These are phyloP conservation scores for Australoheros scitulus DNA, from an alignment of 2,113 vertebrate genomes.

Conservation along the genomic window DNA sequence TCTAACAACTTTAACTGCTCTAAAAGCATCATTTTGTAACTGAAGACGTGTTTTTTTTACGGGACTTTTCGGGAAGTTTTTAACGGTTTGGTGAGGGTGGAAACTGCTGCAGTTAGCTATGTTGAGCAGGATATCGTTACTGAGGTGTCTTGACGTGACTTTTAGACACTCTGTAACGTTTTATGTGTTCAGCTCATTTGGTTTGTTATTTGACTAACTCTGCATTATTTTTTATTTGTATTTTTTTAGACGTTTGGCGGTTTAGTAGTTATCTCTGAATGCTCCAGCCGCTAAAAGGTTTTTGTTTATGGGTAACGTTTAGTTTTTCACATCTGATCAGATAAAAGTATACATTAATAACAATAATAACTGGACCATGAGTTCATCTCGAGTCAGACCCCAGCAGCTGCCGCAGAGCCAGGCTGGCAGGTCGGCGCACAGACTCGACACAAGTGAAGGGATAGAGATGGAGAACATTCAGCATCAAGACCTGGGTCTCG, in stretches of 20 bases:
- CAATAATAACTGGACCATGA: constrained; percentile 68
- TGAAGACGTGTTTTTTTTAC: neutral
- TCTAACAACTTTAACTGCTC: neutral
- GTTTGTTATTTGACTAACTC: neutral
- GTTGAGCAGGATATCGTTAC: neutral
- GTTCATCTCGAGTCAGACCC: constrained; percentile 77
- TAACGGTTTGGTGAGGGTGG: neutral
- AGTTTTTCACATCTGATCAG: neutral
- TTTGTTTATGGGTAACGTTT: neutral
- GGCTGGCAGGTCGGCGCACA: constrained; percentile 53
- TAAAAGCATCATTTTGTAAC: constrained; percentile 19
- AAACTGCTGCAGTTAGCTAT: neutral
- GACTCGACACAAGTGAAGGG: constrained; percentile 68
- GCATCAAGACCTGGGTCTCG: constrained; percentile 75
- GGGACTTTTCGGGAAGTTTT: constrained; percentile 17
- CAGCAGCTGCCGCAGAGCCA: constrained; percentile 70
- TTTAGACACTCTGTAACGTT: neutral
- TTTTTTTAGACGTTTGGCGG: neutral
- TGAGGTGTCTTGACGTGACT: neutral
- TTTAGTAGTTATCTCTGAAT: neutral
- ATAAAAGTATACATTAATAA: neutral
- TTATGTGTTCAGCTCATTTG: neutral
- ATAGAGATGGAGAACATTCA: constrained; percentile 83
- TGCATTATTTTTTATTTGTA: neutral
- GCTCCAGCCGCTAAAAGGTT: neutral